Evolutionary conservation across 2,113 vertebrate genomes (phyloP), one percentile per base, ranked within the genome.

Genomic region (Sinocyclocheilus grahami): DNA sequence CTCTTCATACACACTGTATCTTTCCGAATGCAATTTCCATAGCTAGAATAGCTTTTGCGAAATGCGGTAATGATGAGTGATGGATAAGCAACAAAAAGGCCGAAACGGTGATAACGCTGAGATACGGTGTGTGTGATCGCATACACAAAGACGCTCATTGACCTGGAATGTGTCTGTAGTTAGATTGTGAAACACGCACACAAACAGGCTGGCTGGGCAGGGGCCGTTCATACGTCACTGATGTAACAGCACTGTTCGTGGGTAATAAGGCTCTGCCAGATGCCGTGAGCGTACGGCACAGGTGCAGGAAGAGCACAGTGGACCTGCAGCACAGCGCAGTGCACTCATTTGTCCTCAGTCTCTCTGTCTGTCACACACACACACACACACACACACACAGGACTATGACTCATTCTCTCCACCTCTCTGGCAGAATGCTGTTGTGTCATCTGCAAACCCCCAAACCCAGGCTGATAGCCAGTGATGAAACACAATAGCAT

Each of bases 391-490:
- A 46, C 83, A 42, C 85, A 91, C 90, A 92, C 69, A 88, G 87
- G 81, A 80, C 84, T 91, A 94, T 95, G 94, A 95, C 88, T 95
- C 94, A 95, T 91, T 93, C 92, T 94, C 93, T 95, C 93, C 93
- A 93, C 90, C 93, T 91, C 91, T 93, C 90, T 78, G 90, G 92
- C 92, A 91, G 89, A 92, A 90, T 90, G 87, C 90, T 90, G 87
- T 92, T 92, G 93, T 93, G 90, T 91, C 92, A 91, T 92, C 89
- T 86, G 87, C 85, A 85, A 86, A 83, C 83, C 85, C 82, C 78
- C 87, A 86, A 83, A 87, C 89, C 30, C 46, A 48, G 85, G 67
- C 87, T 88, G 87, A 85, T 86, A 87, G 86, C 63, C 81, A 24
- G 75, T 86, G 87, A 87, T 86, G 87, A 89, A 90, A 89, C 89